These are phyloP conservation scores for Rattus norvegicus DNA, from an alignment of 2,113 vertebrate genomes.

Conservation along the genomic window GRCr8 NC_086030.1:15693501-15694000, in stretches of 20 bases:
- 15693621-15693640: background rate
- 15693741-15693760: background rate
- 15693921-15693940: background rate
- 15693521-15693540: background rate
- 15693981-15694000: background rate
- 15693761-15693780: background rate
- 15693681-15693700: rapidly evolving
- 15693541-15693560: background rate
- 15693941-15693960: background rate
- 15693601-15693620: background rate
- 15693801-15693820: background rate
- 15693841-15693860: background rate
- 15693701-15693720: background rate
- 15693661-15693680: background rate
- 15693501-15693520: background rate
- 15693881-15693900: background rate
- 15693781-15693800: background rate
- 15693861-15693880: too few relatives aligned
- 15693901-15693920: background rate
- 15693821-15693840: background rate
- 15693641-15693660: background rate
- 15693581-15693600: background rate
- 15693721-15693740: background rate
- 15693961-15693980: background rate
- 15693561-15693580: background rate